Base-by-base conservation (phyloP, 1,140 invertebrate species). In the Drosophila tropicalis region DNA sequence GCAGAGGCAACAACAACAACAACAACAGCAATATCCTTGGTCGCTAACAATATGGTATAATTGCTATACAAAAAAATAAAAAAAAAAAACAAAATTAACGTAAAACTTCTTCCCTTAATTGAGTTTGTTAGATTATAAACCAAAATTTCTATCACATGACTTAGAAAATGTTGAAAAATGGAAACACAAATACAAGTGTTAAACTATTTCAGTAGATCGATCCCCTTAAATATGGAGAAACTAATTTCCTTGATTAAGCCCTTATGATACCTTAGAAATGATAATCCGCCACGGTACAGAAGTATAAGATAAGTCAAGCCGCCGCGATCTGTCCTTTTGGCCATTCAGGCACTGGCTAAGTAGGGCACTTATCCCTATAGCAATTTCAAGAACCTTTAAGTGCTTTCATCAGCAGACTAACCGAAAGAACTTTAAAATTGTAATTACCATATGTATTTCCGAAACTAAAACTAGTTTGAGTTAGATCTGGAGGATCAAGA, bases 21-120 rank as follows among this genome's bases (percentile, higher is more conserved):
- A 51, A 51, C 89, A 91, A 36, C 44, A 51, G 22, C 89, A 91
- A 62, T 90, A 91, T 78, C 86, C 85, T 36, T 91, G 90, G 90
- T 91, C 90, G 74, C 79, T 91, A 66, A 91, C 90, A 90, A 91
- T 91, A 85, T 91, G 90, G 90, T 91, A 91, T 70, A 83, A 74
- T 47, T 73, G 70, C 62, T 81, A 68, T 60, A 56, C 25, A 70
- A 65, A 72, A 34, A 36, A 34, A 56, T 2, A 56, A 32, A 17
- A 19, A 54, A 22, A 10, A 54, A 0, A 36, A 29, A 1, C 22
- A 22, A 29, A 29, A 29, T 29, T 6, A 29, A 29, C 6, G 17
- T 19, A 47, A 51, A 51, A 22, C 44, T 47, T 15, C 34, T 47
- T 22, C 44, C 44, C 44, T 19, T 4, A 9, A 51, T 17, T 51